Conservation (phyloP, 2,113 vertebrate genomes). For the Gopherus flavomarginatus region DNA sequence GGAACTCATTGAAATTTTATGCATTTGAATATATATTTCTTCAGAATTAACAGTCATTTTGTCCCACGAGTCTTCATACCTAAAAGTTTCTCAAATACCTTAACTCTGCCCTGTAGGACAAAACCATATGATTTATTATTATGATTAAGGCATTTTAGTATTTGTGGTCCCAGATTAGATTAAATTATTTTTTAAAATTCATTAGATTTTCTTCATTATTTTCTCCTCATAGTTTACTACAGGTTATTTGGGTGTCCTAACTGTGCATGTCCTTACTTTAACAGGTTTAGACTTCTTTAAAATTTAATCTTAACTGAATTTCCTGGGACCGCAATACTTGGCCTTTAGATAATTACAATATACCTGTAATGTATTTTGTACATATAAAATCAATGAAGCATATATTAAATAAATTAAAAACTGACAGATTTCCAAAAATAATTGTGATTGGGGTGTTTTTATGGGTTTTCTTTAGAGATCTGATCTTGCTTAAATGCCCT, state of each 20-base stretch:
- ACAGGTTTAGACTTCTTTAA: fast-evolving
- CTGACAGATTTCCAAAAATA: neutral
- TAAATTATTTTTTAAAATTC: neutral
- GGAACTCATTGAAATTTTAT: neutral
- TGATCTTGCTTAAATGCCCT: neutral
- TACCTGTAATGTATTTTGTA: neutral
- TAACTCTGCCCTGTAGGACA: neutral
- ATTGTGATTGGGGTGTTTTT: neutral
- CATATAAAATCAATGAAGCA: neutral
- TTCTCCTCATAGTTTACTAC: neutral
- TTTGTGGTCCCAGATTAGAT: neutral
- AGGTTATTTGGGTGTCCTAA: neutral
- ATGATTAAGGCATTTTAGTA: neutral
- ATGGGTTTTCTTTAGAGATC: neutral
- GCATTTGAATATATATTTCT: neutral
- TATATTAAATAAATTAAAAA: neutral
- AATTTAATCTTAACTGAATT: neutral
- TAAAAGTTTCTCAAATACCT: neutral
- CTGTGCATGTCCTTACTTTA: neutral
- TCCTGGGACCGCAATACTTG: neutral
- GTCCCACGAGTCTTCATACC: neutral
- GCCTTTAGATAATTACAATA: neutral
- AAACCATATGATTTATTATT: neutral
- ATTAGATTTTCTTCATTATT: neutral
- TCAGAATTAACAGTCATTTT: neutral